A percentile compares a stretch with the other conserved stretches of the same genome.
Conservation (phyloP, 2,797 vertebrate genomes). For the Halcyon badia region DNA sequence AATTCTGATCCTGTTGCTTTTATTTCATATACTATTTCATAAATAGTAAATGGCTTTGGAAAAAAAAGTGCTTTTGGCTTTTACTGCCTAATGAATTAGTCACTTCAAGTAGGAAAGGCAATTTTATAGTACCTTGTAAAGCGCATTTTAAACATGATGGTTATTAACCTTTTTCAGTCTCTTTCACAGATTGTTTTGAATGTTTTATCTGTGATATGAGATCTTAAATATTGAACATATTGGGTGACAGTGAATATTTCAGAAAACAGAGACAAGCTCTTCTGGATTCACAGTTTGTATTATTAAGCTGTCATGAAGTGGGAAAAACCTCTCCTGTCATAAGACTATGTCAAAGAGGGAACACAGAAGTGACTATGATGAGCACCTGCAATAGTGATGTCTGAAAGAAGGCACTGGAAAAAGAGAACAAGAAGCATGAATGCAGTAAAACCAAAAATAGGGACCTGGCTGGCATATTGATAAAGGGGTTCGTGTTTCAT, state of each 20-base stretch:
- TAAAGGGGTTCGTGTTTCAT: neutral
- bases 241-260: neutral
- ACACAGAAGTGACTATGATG: neutral
- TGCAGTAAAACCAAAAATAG: neutral
- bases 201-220: slow-evolving; percentile 9
- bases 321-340: neutral
- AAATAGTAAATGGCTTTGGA: slow-evolving; percentile 17
- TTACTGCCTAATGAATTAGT: slow-evolving; percentile 22
- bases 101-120: neutral
- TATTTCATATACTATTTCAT: neutral
- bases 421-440: neutral
- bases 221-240: slow-evolving; percentile 26
- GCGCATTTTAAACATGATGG: neutral
- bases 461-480: neutral
- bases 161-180: slow-evolving; percentile 44
- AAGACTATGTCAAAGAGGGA: neutral
- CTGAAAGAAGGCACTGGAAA: neutral
- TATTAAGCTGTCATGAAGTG: slow-evolving; percentile 18
- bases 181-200: slow-evolving; percentile 2
- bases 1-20: slow-evolving; percentile 9
- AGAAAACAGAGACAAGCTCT: slow-evolving; percentile 9
- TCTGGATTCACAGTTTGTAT: slow-evolving; percentile 43
- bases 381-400: neutral
- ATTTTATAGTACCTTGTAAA: neutral
- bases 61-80: slow-evolving; percentile 4